These are phyloP conservation scores for Ryuthela nishihirai DNA, from an alignment of 2,888 invertebrate genomes.

Conservation along the genomic window DNA sequence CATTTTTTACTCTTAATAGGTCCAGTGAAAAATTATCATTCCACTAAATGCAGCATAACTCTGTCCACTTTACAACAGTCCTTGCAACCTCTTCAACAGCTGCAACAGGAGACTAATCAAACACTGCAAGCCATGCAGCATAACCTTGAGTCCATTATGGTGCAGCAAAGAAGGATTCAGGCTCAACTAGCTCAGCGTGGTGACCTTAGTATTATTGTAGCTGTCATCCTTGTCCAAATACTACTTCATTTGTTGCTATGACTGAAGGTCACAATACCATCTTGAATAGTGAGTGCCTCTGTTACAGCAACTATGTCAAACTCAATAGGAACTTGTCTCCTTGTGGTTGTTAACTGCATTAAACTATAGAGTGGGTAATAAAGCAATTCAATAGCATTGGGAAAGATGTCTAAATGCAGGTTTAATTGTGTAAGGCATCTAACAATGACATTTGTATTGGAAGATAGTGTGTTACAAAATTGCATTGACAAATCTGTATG, in stretches of 20 bases:
- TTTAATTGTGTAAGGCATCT: too few species aligned
- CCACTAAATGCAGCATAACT: conserved; percentile 12
- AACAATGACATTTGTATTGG: too few species aligned
- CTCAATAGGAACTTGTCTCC: too few species aligned
- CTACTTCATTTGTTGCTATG: conserved; percentile 35
- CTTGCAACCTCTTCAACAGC: conserved; percentile 17
- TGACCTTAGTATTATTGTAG: conserved; percentile 22
- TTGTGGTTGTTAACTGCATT: too few species aligned
- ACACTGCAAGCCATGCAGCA: conserved; percentile 23
- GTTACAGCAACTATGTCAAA: too few species aligned
- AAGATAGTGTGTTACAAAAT: too few species aligned
- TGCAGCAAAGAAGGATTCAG: conserved; percentile 22
- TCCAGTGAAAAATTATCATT: conserved; percentile 19
- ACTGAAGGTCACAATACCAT: too few species aligned
- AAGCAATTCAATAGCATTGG: too few species aligned
- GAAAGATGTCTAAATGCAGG: too few species aligned
- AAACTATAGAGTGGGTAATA: too few species aligned
- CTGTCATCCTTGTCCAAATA: conserved; percentile 28
- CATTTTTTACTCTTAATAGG: conserved; percentile 15
- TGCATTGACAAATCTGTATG: too few species aligned
- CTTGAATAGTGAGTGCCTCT: too few species aligned
- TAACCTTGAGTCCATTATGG: conserved; percentile 28
- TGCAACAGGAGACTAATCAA: conserved; percentile 28
- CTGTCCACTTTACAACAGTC: conserved; percentile 26
- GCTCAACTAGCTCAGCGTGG: conserved; percentile 9